Percentiles rank a stretch among this genome's conserved stretches.
phyloP scores from a whole-genome alignment of 2,113 vertebrate species.

The Gopherus evgoodei region DNA sequence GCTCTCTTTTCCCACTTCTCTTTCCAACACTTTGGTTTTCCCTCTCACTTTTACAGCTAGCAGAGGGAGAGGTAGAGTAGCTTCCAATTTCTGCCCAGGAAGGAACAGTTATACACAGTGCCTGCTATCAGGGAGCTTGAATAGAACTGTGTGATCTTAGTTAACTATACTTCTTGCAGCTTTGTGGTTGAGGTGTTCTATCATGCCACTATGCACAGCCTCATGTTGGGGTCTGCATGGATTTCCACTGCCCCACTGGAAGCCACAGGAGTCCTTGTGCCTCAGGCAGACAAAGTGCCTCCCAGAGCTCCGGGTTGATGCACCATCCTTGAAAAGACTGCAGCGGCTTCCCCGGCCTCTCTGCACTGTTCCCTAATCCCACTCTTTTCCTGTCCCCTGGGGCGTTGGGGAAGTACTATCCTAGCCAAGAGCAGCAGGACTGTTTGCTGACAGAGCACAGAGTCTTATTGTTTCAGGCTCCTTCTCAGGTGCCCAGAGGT shows the following conservation, averaged over 20 bases:
- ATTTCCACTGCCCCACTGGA: background rate
- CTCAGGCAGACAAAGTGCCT: background rate
- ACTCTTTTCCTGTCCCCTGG: background rate
- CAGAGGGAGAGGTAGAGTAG: background rate
- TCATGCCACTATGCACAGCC: background rate
- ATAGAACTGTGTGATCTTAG: background rate
- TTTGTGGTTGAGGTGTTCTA: background rate
- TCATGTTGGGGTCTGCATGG: background rate
- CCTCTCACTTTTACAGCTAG: background rate
- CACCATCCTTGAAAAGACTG: background rate
- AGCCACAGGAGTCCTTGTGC: background rate
- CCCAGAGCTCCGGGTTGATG: background rate
- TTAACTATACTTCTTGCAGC: background rate
- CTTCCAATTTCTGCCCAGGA: background rate
- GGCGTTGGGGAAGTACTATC: background rate
- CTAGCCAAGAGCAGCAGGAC: background rate
- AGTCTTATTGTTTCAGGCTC: background rate
- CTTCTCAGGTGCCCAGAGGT: background rate
- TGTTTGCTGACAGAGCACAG: background rate
- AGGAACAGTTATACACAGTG: accelerated
- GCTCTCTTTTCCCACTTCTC: background rate
- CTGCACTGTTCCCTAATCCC: background rate
- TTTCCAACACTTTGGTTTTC: background rate
- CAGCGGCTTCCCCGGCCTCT: background rate
- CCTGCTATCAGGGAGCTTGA: background rate